Base-by-base conservation (phyloP, 2,888 invertebrate genomes). In the Hecatera dysodea region DNA sequence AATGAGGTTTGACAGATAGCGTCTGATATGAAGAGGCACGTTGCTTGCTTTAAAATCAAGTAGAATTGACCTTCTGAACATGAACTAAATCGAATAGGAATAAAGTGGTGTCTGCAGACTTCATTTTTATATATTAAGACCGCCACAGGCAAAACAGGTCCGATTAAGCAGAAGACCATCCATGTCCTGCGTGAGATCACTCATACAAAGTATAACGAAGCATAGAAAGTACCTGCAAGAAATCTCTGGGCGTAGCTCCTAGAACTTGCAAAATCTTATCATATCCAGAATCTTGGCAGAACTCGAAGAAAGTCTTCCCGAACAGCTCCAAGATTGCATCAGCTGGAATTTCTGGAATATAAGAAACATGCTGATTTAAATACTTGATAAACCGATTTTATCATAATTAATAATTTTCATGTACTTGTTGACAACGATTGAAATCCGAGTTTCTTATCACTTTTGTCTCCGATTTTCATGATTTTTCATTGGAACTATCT, bases 241-340 rank as follows among this genome's bases (percentile, higher is more conserved):
- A 99, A 93, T 99, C 99, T 78, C 99, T 96, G 0, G 99, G 99
- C 29, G 99, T 99, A 27, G 99, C 99, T 56, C 99, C 99, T 7
- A 99, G 96, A 9, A 99, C 99, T 95, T 99, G 98, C 46, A 99
- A 96, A 79, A 99, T 99, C 93, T 99, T 98, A 90, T 99, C 99
- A 89, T 99, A 99, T n/a, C 99, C 99, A 4, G 99, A 99, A 91
- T 99, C 99, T 92, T 99, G 98, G 88, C 99, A 99, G 90, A 99
- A 99, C 92, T 99, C 99, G 90, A 99, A 99, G 95, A 99, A 99
- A 86, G 98, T 99, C 90, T 98, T 98, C 1, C 99, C 99, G 88
- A 99, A 99, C 7, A 98, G 95, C 91, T 99, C 99, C 86, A 99
- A 94, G 84, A 99, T 98, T 44, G 98, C 97, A 88, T 98, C 98